Conservation (phyloP, 53 echinoderm and acorn worm species). For the Zoroaster sp. region DNA sequence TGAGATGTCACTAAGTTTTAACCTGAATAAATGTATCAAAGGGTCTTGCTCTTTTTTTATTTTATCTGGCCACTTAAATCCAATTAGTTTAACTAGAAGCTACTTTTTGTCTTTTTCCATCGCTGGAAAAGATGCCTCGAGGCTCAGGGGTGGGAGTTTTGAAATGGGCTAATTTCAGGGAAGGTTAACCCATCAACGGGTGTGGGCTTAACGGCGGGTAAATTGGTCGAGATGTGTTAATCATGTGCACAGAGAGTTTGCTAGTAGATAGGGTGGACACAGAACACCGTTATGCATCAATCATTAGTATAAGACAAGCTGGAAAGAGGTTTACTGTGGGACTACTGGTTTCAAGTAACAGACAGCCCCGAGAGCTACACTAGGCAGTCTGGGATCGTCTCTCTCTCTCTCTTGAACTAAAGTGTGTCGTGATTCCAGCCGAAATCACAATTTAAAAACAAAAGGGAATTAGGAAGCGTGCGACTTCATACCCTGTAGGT, state of each 20-base stretch:
- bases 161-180: not conserved
- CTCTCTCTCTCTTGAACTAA: not conserved
- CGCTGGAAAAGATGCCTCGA: not conserved
- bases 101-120: not conserved
- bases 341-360: not conserved
- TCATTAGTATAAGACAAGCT: not conserved
- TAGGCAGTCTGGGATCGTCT: not conserved
- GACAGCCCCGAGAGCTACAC: not conserved
- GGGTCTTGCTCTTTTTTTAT: slow-evolving; percentile 17
- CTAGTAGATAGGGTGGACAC: not conserved
- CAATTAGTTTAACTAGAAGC: not conserved
- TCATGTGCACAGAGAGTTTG: not conserved
- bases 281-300: not conserved
- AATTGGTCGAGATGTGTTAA: not conserved
- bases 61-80: not conserved
- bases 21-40: slow-evolving; percentile 25
- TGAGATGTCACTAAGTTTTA: not conserved
- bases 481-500: too few species aligned
- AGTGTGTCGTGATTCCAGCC: not conserved
- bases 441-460: not conserved
- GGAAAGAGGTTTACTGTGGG: not conserved
- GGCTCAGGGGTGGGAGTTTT: not conserved
- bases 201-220: not conserved
- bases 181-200: not conserved
- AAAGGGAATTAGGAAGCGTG: not conserved